Evolutionary conservation across 2,797 vertebrate species (phyloP), one percentile per base, ranked within the genome.

Genomic region (Epinephelus coioides): DNA sequence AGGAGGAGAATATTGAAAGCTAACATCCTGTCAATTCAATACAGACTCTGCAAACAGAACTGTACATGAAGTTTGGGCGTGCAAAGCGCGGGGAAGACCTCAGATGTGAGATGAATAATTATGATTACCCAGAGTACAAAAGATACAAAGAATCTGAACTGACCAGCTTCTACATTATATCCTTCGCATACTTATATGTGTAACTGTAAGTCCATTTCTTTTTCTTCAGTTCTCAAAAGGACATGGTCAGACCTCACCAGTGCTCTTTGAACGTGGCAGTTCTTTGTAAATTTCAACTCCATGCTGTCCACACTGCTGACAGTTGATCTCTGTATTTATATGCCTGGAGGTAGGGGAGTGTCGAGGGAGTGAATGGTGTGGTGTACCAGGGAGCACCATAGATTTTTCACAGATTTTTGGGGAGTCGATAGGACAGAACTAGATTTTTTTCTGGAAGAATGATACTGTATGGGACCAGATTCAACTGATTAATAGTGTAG

Each of bases 1-100:
- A 56, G 62, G 44, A 46, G 65, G 51, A 76, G 59, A 51, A 84
- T 80, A 85, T 69, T 81, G 79, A 90, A 78, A 82, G 82, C 76
- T 78, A 81, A 84, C 67, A 82, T 66, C 62, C 23, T 71, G 62
- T 55, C 72, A 68, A 15, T 66, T 81, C 67, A 75, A 66, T 73
- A 82, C 47, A 79, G 55, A 49, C 75, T 77, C 57, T 14, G 68
- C 62, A 86, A 86, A 81, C 65, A 82, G n/a, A 75, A 50, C 44
- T 3, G 0, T 53, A 53, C 43, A 65, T 72, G 69, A 46, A 46
- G 46, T 62, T 69, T 38, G 12, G 61, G 40, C 0, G 3, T 60
- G 38, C 11, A 56, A 68, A 46, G 38, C 10, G 23, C 14, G 18
- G 27, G 1, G 60, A 38, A 53, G 54, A 50, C 14, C 64, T 79